phyloP scores from a whole-genome alignment of 2,888 invertebrate genomes.

The Drosophila seclusa region DNA sequence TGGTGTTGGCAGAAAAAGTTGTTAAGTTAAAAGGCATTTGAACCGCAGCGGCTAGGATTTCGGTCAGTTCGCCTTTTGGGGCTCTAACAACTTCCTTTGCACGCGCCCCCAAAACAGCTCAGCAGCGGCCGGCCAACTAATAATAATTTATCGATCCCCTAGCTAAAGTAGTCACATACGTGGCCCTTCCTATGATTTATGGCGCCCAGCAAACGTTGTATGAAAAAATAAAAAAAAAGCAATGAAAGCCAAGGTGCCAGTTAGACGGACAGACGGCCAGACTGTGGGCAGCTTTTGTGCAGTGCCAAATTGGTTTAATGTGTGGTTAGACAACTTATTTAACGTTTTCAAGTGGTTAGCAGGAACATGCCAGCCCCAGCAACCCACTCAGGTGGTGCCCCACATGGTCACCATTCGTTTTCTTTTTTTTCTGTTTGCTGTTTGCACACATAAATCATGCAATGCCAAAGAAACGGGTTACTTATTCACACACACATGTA shows the following conservation, averaged over 20 bases:
- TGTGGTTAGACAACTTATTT: conserved; percentile 80
- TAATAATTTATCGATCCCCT: conserved; percentile 83
- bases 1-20: conserved; percentile 81
- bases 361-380: neutral
- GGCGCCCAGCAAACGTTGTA: conserved; percentile 55
- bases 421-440: conserved; percentile 30
- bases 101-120: conserved; percentile 61
- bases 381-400: conserved; percentile 42
- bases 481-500: conserved; percentile 27
- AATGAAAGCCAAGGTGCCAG: conserved; percentile 58
- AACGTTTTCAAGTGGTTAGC: conserved; percentile 78
- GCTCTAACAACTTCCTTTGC: conserved; percentile 77
- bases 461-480: conserved; percentile 71
- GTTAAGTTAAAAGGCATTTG: conserved; percentile 83
- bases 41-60: conserved; percentile 77
- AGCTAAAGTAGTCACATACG: conserved; percentile 77
- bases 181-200: conserved; percentile 79
- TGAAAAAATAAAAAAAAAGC: conserved; percentile 11
- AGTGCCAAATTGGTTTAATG: conserved; percentile 80
- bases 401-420: conserved; percentile 37
- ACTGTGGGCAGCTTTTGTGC: conserved; percentile 33
- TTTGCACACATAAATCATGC: conserved; percentile 72
- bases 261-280: conserved; percentile 20
- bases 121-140: conserved; percentile 72
- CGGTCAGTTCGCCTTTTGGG: conserved; percentile 70